These are phyloP conservation scores for Micronycteris hirsuta DNA, from an alignment of 2,113 vertebrate species.

Conservation along the genomic window DNA sequence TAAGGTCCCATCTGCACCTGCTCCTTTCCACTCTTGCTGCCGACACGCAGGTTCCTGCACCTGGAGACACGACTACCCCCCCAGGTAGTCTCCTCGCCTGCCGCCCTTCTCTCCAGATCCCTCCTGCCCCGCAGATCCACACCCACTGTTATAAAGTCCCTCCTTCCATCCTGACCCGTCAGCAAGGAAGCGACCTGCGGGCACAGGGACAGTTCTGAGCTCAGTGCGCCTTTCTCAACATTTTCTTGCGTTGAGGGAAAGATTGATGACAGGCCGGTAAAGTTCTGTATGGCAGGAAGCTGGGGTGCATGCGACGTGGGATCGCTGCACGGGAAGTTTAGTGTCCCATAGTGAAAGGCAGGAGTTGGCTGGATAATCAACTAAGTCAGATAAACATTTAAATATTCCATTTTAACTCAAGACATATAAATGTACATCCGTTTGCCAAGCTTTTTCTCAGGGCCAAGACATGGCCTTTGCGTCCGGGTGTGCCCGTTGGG, in stretches of 20 bases:
- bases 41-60: neutral
- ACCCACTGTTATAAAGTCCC: neutral
- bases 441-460: conserved; percentile 18
- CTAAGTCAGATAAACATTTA: conserved; percentile 48
- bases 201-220: neutral
- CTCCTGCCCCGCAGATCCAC: neutral
- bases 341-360: neutral
- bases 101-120: accelerated
- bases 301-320: neutral
- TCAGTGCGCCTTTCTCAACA: neutral
- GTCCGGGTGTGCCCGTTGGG: neutral
- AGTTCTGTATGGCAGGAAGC: conserved; percentile 48
- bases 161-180: neutral
- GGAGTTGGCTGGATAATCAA: conserved; percentile 26
- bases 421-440: neutral
- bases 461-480: conserved; percentile 13
- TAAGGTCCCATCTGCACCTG: neutral
- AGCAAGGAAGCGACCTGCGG: neutral
- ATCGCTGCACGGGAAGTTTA: neutral
- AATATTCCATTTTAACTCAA: conserved; percentile 44
- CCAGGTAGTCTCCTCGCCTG: neutral
- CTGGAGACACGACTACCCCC: neutral
- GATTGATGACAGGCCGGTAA: neutral
- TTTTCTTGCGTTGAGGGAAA: neutral
- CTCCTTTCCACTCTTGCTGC: neutral